phyloP scores from a whole-genome alignment of 2,888 invertebrate genomes.

The Trachelus stipa region DNA sequence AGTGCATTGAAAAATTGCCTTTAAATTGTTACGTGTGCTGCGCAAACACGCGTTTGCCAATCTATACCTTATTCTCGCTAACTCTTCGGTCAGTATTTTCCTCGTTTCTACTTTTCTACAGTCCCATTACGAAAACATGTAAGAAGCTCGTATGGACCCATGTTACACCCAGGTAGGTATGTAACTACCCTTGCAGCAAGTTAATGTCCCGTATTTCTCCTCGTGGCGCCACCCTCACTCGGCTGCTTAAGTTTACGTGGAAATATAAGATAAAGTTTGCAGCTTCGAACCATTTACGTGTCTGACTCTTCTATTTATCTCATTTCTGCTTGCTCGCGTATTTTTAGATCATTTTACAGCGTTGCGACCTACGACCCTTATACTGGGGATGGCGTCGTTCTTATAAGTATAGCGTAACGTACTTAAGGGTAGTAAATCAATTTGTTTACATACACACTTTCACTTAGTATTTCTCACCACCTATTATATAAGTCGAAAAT shows the following conservation, averaged over 20 bases:
- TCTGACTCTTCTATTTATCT: not conserved
- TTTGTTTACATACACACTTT: too few relatives aligned
- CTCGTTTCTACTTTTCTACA: conserved; percentile 25
- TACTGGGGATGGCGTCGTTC: too few relatives aligned
- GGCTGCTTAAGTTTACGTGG: conserved; percentile 25
- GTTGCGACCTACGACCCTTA: too few relatives aligned
- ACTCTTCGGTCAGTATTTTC: not conserved
- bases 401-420: too few relatives aligned
- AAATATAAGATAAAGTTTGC: conserved; percentile 28
- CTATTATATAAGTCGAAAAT: too few relatives aligned
- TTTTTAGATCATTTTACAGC: too few relatives aligned
- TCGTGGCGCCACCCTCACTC: conserved; percentile 5
- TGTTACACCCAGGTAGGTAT: not conserved
- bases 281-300: conserved; percentile 26
- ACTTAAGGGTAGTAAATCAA: too few relatives aligned
- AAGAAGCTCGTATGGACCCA: not conserved
- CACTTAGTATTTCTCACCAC: too few relatives aligned
- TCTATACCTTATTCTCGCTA: too few relatives aligned
- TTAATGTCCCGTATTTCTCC: conserved; percentile 8
- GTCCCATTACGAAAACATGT: conserved; percentile 27
- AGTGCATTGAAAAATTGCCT: too few relatives aligned
- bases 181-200: conserved; percentile 10
- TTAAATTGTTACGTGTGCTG: too few relatives aligned
- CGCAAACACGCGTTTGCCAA: too few relatives aligned
- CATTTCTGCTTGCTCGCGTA: conserved; percentile 5